These are phyloP conservation scores for Meriones unguiculatus DNA, from an alignment of 2,113 vertebrate species.

Conservation along the genomic window DNA sequence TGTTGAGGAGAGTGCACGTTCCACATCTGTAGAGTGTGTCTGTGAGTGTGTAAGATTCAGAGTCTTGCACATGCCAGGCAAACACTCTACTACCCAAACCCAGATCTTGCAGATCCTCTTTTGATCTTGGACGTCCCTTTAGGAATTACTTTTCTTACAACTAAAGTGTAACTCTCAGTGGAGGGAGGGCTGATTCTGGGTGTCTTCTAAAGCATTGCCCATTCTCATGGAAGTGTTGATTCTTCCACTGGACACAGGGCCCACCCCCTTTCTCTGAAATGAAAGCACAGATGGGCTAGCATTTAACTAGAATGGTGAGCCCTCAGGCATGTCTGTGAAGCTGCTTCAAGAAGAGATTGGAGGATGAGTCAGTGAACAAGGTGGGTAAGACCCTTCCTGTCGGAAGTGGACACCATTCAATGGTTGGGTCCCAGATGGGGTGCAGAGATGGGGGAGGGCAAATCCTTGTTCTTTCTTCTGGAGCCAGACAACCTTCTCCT, in stretches of 20 bases:
- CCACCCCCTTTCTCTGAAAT: neutral
- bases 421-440: neutral
- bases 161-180: neutral
- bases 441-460: neutral
- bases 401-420: neutral
- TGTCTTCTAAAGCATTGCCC: neutral
- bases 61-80: neutral
- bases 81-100: neutral
- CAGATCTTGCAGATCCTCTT: neutral
- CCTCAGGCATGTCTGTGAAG: neutral
- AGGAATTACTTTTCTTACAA: neutral
- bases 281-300: neutral
- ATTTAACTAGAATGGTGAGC: neutral
- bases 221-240: neutral
- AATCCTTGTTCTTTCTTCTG: neutral
- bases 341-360: neutral
- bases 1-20: neutral
- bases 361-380: accelerated
- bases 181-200: neutral
- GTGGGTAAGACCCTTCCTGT: neutral
- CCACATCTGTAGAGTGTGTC: neutral
- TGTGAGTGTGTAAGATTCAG: neutral
- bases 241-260: neutral
- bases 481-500: neutral
- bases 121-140: neutral